Percentiles rank a stretch among this genome's conserved stretches.
phyloP scores from a whole-genome alignment of 2,797 vertebrate genomes.

The Garrulus glandarius region DNA sequence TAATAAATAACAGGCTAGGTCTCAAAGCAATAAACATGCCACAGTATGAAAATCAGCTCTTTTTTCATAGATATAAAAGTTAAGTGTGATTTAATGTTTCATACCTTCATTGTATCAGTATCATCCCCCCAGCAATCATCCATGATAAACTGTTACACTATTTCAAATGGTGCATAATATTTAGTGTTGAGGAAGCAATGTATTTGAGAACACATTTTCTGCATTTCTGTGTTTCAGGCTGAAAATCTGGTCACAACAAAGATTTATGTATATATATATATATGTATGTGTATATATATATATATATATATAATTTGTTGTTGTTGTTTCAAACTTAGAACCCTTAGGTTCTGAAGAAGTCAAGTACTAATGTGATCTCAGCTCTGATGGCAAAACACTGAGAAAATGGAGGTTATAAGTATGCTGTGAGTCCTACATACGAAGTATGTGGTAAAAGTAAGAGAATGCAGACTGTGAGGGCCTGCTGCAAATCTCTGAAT shows the following conservation, averaged over 20 bases:
- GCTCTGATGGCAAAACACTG: not conserved
- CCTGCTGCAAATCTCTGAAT: slow-evolving; percentile 35
- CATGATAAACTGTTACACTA: not conserved
- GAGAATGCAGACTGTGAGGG: slow-evolving; percentile 13
- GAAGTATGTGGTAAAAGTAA: not conserved
- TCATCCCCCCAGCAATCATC: not conserved
- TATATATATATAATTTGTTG: not conserved
- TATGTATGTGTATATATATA: not conserved
- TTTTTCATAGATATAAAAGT: not conserved
- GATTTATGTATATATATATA: not conserved
- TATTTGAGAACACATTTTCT: not conserved
- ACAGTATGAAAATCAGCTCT: not conserved
- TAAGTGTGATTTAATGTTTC: slow-evolving; percentile 10
- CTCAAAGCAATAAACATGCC: slow-evolving; percentile 1
- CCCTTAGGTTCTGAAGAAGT: not conserved
- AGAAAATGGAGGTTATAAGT: not conserved
- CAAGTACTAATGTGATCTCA: not conserved
- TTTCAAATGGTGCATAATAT: not conserved
- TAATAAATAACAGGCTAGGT: slow-evolving; percentile 10
- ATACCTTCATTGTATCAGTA: not conserved
- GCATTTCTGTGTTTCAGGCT: not conserved
- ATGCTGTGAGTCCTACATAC: not conserved
- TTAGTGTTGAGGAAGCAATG: not conserved
- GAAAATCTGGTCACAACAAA: not conserved
- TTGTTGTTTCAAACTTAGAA: not conserved